Conservation (phyloP, 2,797 vertebrate species). For the Chrosomus eos region DNA sequence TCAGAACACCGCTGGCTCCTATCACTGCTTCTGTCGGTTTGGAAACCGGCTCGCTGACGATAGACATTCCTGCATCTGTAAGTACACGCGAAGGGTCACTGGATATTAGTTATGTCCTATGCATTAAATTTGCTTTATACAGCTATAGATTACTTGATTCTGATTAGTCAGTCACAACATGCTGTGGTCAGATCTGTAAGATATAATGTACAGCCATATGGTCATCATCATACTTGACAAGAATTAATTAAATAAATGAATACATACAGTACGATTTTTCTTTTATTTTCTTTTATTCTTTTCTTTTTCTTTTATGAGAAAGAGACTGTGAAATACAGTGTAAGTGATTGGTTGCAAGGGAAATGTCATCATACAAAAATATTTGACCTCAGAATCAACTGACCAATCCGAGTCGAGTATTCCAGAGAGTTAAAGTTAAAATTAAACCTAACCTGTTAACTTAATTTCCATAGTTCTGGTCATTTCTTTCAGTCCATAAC, state of each 20-base stretch:
- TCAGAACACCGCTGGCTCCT: constrained; percentile 81
- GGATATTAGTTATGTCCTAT: not conserved
- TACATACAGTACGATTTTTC: not conserved
- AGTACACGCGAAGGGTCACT: constrained; percentile 61
- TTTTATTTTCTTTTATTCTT: not conserved
- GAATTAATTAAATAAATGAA: not conserved
- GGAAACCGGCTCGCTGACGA: constrained; percentile 77
- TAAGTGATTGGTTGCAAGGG: not conserved
- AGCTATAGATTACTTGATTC: not conserved
- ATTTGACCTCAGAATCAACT: not conserved
- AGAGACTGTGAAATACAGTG: not conserved
- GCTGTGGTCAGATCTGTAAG: not conserved
- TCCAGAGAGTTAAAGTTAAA: not conserved
- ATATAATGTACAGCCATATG: not conserved
- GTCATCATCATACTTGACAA: not conserved
- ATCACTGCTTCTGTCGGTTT: constrained; percentile 77
- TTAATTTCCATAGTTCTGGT: not conserved
- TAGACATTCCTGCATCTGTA: constrained; percentile 76
- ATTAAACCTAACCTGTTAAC: not conserved
- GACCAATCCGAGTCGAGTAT: not conserved
- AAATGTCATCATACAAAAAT: not conserved
- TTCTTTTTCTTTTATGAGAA: not conserved
- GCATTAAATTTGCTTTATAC: not conserved
- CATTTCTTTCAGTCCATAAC: not conserved
- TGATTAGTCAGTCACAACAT: not conserved